phyloP scores from a whole-genome alignment of 2,113 vertebrate genomes.

The Lepus europaeus region DNA sequence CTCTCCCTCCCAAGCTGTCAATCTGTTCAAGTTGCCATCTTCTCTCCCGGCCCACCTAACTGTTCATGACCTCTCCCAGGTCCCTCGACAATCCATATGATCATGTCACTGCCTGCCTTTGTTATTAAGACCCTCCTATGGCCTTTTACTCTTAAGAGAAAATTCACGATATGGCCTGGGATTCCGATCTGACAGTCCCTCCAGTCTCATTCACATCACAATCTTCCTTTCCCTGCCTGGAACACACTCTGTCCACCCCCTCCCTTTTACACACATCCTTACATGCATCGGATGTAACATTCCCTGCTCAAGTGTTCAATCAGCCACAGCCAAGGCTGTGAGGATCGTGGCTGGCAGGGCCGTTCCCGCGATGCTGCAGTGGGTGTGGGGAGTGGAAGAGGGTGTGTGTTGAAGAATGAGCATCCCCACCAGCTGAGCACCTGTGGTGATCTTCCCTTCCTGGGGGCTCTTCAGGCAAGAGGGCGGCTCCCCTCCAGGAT shows the following conservation, averaged over 20 bases:
- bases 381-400: not conserved
- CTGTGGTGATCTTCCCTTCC: not conserved
- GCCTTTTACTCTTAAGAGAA: not conserved
- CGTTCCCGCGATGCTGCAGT: not conserved
- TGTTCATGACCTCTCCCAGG: not conserved
- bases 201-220: not conserved
- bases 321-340: not conserved
- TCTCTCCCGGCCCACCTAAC: not conserved
- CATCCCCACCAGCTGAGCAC: not conserved
- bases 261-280: not conserved
- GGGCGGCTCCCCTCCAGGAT: not conserved
- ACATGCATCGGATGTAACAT: not conserved
- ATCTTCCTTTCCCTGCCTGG: not conserved
- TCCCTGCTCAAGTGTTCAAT: not conserved
- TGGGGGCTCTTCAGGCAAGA: not conserved
- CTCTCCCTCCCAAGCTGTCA: not conserved
- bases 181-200: not conserved
- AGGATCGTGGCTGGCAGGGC: not conserved
- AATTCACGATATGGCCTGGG: not conserved
- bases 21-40: not conserved
- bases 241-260: not conserved
- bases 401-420: not conserved
- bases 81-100: not conserved
- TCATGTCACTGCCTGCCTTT: not conserved
- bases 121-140: not conserved